Evolutionary conservation across 2,113 vertebrate species (phyloP).

Genomic region (Manacus vitellinus): DNA sequence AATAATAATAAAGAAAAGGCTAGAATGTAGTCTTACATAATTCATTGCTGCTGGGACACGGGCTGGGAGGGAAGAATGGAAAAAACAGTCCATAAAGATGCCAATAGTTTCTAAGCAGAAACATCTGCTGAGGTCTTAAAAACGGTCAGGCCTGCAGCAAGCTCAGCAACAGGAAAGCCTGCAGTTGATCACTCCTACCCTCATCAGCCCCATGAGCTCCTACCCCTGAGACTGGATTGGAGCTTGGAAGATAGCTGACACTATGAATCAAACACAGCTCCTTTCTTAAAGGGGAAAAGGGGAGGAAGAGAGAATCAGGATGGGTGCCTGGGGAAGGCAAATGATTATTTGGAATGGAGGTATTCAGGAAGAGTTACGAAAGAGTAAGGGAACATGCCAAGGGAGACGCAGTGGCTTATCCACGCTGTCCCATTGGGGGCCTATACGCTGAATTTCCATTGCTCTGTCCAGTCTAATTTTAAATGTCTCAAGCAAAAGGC

Average conservation of each 20-base stretch:
- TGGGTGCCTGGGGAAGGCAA: neutral
- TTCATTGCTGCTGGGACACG: constrained; percentile 77
- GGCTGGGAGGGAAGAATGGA: constrained; percentile 77
- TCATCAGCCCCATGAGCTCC: constrained; percentile 23
- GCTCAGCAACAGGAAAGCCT: constrained; percentile 78
- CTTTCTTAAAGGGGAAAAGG: constrained; percentile 31
- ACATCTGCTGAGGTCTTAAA: constrained; percentile 82
- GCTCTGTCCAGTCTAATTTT: constrained; percentile 47
- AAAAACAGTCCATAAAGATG: constrained; percentile 85
- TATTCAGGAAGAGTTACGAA: constrained; percentile 47
- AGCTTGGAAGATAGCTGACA: constrained; percentile 64
- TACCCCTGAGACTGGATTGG: constrained; percentile 57
- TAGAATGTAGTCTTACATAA: constrained; percentile 68
- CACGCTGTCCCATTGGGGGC: neutral
- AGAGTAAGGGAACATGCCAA: constrained; percentile 23
- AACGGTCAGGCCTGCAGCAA: constrained; percentile 74
- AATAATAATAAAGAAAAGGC: constrained; percentile 60
- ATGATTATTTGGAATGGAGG: constrained; percentile 10
- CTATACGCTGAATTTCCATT: constrained; percentile 11
- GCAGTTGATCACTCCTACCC: constrained; percentile 72
- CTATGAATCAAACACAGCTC: constrained; percentile 52
- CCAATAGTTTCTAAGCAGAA: constrained; percentile 83
- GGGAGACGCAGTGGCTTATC: constrained; percentile 30
- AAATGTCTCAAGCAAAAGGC: constrained; percentile 51
- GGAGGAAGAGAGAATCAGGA: neutral